phyloP scores from a whole-genome alignment of 2,797 vertebrate genomes.

The Falco concolor region DNA sequence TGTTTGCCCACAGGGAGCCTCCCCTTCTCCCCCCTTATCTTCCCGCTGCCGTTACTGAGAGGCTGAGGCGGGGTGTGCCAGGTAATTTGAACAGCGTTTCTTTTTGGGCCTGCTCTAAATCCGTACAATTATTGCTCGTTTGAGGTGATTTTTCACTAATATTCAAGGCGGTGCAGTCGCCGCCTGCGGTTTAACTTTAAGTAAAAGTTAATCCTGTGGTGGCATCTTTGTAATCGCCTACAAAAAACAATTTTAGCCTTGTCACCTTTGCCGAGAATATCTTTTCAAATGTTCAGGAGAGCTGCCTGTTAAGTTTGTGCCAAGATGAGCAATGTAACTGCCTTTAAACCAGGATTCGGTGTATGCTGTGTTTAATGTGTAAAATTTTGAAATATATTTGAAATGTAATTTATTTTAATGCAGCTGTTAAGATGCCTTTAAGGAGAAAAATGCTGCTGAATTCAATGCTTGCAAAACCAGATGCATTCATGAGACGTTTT shows the following conservation, averaged over 20 bases:
- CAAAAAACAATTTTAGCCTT: too few species aligned
- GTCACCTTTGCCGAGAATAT: fast-evolving
- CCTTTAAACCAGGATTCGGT: neutral
- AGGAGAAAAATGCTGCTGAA: neutral
- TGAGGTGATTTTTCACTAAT: neutral
- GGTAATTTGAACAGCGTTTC: too few species aligned
- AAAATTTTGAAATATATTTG: neutral
- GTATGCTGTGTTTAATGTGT: neutral
- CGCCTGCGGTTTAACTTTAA: neutral
- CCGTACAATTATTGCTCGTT: fast-evolving
- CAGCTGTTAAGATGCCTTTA: neutral
- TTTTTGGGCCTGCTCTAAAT: neutral
- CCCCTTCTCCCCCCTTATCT: neutral
- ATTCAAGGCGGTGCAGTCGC: fast-evolving
- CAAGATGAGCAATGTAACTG: fast-evolving
- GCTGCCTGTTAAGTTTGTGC: neutral
- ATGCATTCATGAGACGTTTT: fast-evolving
- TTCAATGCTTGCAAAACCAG: neutral
- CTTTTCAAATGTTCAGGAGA: neutral
- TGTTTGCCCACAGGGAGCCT: too few species aligned
- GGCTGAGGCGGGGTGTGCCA: neutral
- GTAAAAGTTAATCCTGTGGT: neutral
- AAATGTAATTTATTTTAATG: fast-evolving
- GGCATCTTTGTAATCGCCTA: fast-evolving
- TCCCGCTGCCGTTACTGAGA: neutral